These are phyloP conservation scores for Leuciscus waleckii DNA, from an alignment of 2,797 vertebrate species.

Conservation along the genomic window DNA sequence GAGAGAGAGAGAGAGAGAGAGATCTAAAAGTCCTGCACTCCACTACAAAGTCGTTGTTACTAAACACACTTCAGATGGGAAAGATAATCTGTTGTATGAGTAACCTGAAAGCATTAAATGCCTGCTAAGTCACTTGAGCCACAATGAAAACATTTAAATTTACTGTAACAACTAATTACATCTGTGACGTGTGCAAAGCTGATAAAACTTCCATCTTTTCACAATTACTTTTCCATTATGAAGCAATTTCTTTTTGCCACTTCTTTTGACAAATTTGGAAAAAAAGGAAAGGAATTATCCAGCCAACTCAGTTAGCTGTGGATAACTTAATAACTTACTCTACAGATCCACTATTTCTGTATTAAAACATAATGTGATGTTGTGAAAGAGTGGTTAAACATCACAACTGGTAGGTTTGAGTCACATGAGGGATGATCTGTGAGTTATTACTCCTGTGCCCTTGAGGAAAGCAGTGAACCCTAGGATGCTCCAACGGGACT, in stretches of 20 bases:
- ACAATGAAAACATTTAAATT: not conserved
- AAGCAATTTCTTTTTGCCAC: not conserved
- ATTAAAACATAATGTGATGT: not conserved
- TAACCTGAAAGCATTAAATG: constrained; percentile 1
- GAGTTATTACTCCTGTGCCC: not conserved
- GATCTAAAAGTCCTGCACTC: not conserved
- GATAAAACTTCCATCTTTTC: not conserved
- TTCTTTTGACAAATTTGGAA: not conserved
- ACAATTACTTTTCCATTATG: not conserved
- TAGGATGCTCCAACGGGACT: not conserved
- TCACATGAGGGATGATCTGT: not conserved
- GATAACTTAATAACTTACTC: not conserved
- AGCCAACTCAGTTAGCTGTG: not conserved
- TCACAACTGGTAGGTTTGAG: not conserved
- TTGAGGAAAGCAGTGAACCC: not conserved
- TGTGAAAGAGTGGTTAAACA: not conserved
- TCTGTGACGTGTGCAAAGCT: not conserved
- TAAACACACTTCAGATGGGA: constrained; percentile 14
- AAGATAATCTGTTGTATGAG: not conserved
- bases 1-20: not conserved
- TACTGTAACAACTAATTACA: not conserved
- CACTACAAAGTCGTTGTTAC: not conserved
- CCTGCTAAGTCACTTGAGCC: not conserved
- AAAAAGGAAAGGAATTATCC: not conserved
- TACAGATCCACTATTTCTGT: not conserved